Base-by-base conservation (phyloP, 1,140 invertebrate species). In the Meloidogyne floridensis region DNA sequence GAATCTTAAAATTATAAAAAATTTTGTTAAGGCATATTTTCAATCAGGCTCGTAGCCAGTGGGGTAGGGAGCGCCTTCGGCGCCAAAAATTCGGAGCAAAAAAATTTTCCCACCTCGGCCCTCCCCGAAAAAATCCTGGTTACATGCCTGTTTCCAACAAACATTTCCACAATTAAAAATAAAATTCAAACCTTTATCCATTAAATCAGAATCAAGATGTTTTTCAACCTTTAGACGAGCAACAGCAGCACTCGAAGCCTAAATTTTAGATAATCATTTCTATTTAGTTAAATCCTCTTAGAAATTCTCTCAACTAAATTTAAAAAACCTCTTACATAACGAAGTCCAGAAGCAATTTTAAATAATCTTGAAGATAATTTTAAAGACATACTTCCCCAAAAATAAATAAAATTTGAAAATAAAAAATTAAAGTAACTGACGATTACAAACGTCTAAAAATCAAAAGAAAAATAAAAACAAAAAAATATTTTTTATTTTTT, bases 371-470 rank as follows among this genome's bases (percentile, higher is more conserved):
- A n/a, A 18, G 10, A 8, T 8, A 65, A n/a, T 65, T 8, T 65
- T 65, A 15, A 65, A n/a, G n/a, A n/a, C 59, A 65, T 65, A 32
- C 32, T 32, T 32, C 32, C 32, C 32, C 32, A 32, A 32, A 32
- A 32, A 32, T 32, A 47, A 47, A 8, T 47, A 47, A 8, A 47
- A 47, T 4, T 47, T 8, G 7, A 32, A 32, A 32, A 32, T 32
- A 32, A 32, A 32, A 32, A 32, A 32, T 32, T 32, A 32, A 32
- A 47, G 7, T 6, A 47, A 47, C 42, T 73, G 3, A 42, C 42
- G n/a, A 73, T 51, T 13, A 18, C 32, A 13, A 13, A 73, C 43
- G 72, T 15, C 72, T 43, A 81, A 81, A 80, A 79, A 18, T 32
- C 32, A 20, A 80, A 80, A 20, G 13, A n/a, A 5, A 80, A 80